A percentile compares a stretch with the other conserved stretches of the same genome.
Evolutionary conservation across 2,797 vertebrate species (phyloP).

Genomic region (Pipistrellus pygmaeus): DNA sequence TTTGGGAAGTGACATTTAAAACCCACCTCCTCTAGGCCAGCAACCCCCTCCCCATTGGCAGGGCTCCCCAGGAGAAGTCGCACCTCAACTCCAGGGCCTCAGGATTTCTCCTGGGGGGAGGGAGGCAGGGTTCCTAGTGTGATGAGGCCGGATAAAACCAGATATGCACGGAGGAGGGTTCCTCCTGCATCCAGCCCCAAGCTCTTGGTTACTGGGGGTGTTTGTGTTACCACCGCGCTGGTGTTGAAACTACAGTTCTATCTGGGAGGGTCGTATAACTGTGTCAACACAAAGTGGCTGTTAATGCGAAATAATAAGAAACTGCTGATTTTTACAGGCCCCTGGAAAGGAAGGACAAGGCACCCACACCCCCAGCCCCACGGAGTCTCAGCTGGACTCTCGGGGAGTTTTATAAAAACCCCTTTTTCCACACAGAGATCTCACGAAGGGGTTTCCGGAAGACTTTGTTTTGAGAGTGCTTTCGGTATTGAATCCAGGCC

Average conservation of each 20-base stretch:
- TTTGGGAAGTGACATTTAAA: conserved; percentile 84
- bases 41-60: conserved; percentile 45
- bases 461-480: conserved; percentile 33
- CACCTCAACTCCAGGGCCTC: conserved; percentile 63
- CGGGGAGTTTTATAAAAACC: conserved; percentile 54
- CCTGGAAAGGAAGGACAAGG: conserved; percentile 26
- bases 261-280: conserved; percentile 58
- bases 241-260: conserved; percentile 65
- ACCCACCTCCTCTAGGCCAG: conserved; percentile 14
- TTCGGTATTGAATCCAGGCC: conserved; percentile 51
- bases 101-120: conserved; percentile 72
- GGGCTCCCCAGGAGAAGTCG: conserved; percentile 72
- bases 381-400: conserved; percentile 49
- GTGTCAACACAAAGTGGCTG: conserved; percentile 50
- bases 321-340: conserved; percentile 46
- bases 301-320: conserved; percentile 66
- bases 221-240: conserved; percentile 6
- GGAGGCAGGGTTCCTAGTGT: conserved; percentile 80
- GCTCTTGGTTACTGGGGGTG: conserved; percentile 39
- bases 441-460: conserved; percentile 59
- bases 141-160: conserved; percentile 81
- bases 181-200: conserved; percentile 52
- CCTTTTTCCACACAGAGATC: conserved; percentile 18
- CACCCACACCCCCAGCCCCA: not conserved
- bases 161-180: conserved; percentile 65